Evolutionary conservation across 2,888 invertebrate genomes (phyloP), one percentile per base, ranked within the genome.

Genomic region (Clostera curtula): DNA sequence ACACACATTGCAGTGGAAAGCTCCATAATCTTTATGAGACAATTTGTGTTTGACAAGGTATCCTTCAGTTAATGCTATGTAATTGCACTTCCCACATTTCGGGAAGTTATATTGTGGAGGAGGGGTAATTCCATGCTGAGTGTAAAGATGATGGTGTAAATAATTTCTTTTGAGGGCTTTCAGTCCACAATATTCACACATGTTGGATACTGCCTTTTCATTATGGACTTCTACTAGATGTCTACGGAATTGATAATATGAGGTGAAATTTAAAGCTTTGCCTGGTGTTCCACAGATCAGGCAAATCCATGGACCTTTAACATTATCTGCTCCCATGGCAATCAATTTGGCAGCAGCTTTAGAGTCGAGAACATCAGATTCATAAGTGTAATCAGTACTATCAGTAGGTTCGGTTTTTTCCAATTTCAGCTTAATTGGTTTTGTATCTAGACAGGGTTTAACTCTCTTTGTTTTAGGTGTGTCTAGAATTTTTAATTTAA

Each of bases 161-260:
- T 91, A 87, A 46, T 91, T 91, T 40, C 91, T 86, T 52, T 90
- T 92, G 1, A 80, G 76, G 11, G 93, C 90, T 52, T 89, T 89
- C 56, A 91, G 89, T 0, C 95, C 95, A 71, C 95, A 95, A 49
- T 93, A 90, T 60, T 95, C 94, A 69, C 95, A 95, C 16, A 93
- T 88, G 19, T 89, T 87, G 2, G 88, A 76, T 58, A 93, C 90
- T 34, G 93, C 91, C 42, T 89, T 88, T 52, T 93, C 92, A 52
- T 90, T 88, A 50, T 95, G 95, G 0, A 91, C 87, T 42, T 93
- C 92, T 5, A 91, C 89, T 68, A 95, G 87, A 75, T 95, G 95
- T 37, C 92, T 88, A 21, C 94, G 86, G 67, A 91, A 95, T 45
- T 90, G 87, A 44, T 89, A 90, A 56, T 95, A 95, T 11, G 91